Percentiles rank a stretch among this genome's conserved stretches.
phyloP scores from a whole-genome alignment of 2,797 vertebrate genomes.

The Enteromius argenteus region DNA sequence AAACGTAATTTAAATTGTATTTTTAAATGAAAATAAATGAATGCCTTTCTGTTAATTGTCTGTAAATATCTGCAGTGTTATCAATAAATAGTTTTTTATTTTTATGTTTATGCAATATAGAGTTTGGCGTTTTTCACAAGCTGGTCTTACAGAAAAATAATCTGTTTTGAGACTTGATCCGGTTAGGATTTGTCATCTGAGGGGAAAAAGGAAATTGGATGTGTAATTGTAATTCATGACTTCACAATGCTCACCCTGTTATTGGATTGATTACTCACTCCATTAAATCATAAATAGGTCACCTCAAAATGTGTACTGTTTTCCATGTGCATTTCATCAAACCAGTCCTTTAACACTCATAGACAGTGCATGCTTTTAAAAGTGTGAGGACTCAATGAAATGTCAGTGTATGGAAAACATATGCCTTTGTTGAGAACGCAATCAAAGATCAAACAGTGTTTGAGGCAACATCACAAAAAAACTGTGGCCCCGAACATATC shows the following conservation, averaged over 20 bases:
- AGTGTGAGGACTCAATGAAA: slow-evolving; percentile 41
- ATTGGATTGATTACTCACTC: slow-evolving; percentile 43
- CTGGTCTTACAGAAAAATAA: neutral
- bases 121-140: neutral
- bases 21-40: neutral
- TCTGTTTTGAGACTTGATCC: slow-evolving; percentile 27
- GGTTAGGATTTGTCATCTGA: slow-evolving; percentile 26
- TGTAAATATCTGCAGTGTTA: neutral
- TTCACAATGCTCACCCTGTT: slow-evolving; percentile 44
- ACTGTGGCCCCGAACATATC: slow-evolving; percentile 68
- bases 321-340: slow-evolving; percentile 39
- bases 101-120: neutral
- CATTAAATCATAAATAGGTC: slow-evolving; percentile 48
- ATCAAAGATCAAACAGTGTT: slow-evolving; percentile 71
- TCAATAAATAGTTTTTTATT: neutral
- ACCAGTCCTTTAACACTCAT: slow-evolving; percentile 31
- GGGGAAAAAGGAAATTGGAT: neutral
- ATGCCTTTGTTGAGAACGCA: slow-evolving; percentile 66
- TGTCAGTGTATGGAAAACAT: slow-evolving; percentile 59
- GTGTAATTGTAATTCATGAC: slow-evolving; percentile 40
- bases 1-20: neutral
- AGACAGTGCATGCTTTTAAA: slow-evolving; percentile 31
- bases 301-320: slow-evolving; percentile 40
- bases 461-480: slow-evolving; percentile 58
- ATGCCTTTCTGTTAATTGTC: neutral